Conservation (phyloP, 2,888 invertebrate species). For the Drosophila algonquin region DNA sequence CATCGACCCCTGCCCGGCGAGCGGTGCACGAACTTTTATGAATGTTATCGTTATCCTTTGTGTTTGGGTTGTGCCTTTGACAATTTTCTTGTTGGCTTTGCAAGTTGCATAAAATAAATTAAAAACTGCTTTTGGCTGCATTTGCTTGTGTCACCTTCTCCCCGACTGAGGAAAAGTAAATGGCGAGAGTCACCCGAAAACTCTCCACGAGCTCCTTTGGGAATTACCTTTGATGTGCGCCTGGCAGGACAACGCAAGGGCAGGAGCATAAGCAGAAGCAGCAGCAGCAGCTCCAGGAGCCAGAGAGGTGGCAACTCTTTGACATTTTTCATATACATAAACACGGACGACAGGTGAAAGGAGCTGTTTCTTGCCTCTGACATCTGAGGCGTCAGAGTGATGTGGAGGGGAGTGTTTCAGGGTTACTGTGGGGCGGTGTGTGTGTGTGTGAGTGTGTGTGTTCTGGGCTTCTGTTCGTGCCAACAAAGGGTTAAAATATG, state of each 20-base stretch:
- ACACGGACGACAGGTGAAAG: conserved; percentile 60
- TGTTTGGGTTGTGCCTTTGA: conserved; percentile 62
- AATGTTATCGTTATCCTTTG: conserved; percentile 37
- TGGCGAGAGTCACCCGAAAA: conserved; percentile 43
- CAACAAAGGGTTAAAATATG: conserved; percentile 71
- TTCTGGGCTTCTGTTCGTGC: conserved; percentile 30
- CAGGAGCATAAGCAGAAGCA: neutral
- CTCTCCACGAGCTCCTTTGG: conserved; percentile 45
- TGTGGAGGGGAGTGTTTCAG: conserved; percentile 1
- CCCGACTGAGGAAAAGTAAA: conserved; percentile 47
- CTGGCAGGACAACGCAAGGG: conserved; percentile 22
- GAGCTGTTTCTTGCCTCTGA: conserved; percentile 44
- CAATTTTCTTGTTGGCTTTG: conserved; percentile 48
- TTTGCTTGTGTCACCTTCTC: conserved; percentile 63
- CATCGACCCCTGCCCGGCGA: conserved; percentile 14
- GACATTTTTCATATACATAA: conserved; percentile 69
- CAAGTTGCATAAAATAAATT: conserved; percentile 78
- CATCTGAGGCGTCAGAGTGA: conserved; percentile 50
- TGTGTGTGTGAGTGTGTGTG: neutral
- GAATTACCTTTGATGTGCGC: conserved; percentile 72
- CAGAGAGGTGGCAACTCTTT: conserved; percentile 34
- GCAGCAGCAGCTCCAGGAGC: conserved; percentile 2
- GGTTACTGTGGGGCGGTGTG: neutral
- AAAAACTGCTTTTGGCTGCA: conserved; percentile 66
- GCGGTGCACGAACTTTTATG: conserved; percentile 31